Evolutionary conservation across 2,113 vertebrate species (phyloP), one percentile per base, ranked within the genome.

Genomic region (Petrocephalus microphthalmus): DNA sequence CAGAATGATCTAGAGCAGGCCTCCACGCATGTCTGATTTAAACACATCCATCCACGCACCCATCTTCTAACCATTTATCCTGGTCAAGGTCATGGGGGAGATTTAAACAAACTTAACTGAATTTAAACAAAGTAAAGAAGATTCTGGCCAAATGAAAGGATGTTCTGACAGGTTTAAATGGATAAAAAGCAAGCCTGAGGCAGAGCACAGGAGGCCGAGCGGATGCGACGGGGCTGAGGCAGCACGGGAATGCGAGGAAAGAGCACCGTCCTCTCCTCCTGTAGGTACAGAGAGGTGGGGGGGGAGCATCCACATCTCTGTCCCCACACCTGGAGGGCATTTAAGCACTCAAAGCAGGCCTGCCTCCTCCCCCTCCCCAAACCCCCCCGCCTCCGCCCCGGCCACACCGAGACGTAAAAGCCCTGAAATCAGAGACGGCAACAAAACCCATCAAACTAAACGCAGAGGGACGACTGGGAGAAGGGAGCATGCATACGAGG

Each of bases 381-480:
- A 19, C 20, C 67, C 3, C 56, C 56, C 56, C 42, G 42, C 45
- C 33, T 37, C 42, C 78, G 20, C 78, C 42, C 78, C 0, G 45
- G 78, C 7, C 19, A 42, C 7, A 7, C 42, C 47, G 81, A 83
- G 81, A 83, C 45, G 81, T 83, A 83, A 83, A 83, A 45, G 20
- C 81, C 20, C 42, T 49, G 81, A 83, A 83, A 83, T 42, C 45
- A 22, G 81, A 83, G 81, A 83, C 20, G 45, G 81, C 42, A 83
- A 83, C 81, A 83, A 83, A 83, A 83, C 81, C 81, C 42, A 83
- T 83, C 81, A 83, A 83, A 83, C 45, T 49, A 45, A 83, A 83
- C 20, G 81, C 37, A 83, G 45, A 25, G 81, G 81, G 81, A 83
- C 45, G 81, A 83, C 81, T n/a, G 81, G 22, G 81, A 83, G 42